Evolutionary conservation across 2,113 vertebrate species (phyloP), one percentile per base, ranked within the genome.

Genomic region (Lepisosteus oculatus): DNA sequence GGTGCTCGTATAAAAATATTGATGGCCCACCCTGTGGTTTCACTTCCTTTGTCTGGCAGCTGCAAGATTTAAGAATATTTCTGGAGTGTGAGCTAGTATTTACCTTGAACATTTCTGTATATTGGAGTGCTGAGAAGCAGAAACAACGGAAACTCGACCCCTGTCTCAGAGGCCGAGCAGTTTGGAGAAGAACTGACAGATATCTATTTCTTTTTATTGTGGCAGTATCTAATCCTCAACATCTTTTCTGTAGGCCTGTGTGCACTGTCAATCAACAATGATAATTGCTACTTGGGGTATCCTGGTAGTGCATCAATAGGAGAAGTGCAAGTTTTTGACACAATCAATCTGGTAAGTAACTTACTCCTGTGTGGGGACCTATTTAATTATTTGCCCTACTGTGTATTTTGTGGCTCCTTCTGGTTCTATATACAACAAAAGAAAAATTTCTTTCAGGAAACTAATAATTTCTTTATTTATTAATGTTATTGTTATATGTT

Each of bases 241-340:
- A 7, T 69, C 3, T 73, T 3, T 2, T 67, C 8, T 67, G 0
- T 76, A 94, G 93, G 93, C 43, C 72, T 99, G 71, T 99, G 97
- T 63, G 90, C 97, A 0, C 90, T 99, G 61, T 99, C 97, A 59
- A 98, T 99, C 87, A 99, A 93, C 84, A 99, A 97, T 12, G 97
- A 99, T 74, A 99, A 99, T 78, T 99, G 97, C 80, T 99, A 98
- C 78, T 83, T 99, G 88, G 97, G 96, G 0, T 99, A 99, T 65
- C 97, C 97, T 3, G 97, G 97, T 70, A 99, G 97, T 14, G 95
- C 97, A 0, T 96, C 93, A 62, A 99, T 99, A 76, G 97, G 97
- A 75, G 97, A 99, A 80, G 97, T 98, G 29, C 97, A 99, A 75
- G 96, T 99, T 80, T 99, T 99, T 72, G 97, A 99, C 85, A 99